Base-by-base conservation (phyloP, 1,140 invertebrate species). In the Caenorhabditis latens region DNA sequence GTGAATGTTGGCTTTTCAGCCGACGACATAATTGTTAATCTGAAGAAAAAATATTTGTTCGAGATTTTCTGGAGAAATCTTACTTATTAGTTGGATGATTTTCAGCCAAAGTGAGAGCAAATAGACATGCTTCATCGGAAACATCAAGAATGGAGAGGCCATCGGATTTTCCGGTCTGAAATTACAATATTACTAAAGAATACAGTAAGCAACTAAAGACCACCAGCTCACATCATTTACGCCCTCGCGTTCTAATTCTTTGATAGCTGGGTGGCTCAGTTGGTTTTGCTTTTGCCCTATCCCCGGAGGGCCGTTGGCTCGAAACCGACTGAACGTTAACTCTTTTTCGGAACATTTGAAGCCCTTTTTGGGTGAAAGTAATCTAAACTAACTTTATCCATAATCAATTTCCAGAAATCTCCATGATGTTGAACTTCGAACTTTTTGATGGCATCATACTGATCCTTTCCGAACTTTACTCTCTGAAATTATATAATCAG, bases 401-500 rank as follows among this genome's bases (percentile, higher is more conserved):
- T 88, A 42, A 88, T 84, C 67, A 71, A 75, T 32, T 88, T 88
- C 87, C 87, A 88, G 32, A 88, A 87, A 67, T 88, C 87, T 24
- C 61, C 85, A 67, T 88, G 87, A 53, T 88, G 87, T 40, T 88
- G 61, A 42, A 48, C 84, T 50, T 88, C 87, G 50, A 88, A 88
- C 32, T 88, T 88, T 32, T 84, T 88, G 32, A 88, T 79, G n/a
- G 83, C 83, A 16, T 88, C 87, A 65, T 88, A 88, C n/a, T 88
- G 65, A 53, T 88, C 84, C 53, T 75, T 67, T 46, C 50, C 87
- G 40, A 85, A 88, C 16, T 75, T 84, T 9, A 88, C 84, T 85
- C 75, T 88, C 87, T 88, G 84, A n/a, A 88, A 85, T 21, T 21
- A 50, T 19, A 5, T 9, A 82, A n/a, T 32, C 21, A 7, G 24